These are phyloP conservation scores for Orthonychiurus folsomi DNA, from an alignment of 2,888 invertebrate species.

Conservation along the genomic window DNA sequence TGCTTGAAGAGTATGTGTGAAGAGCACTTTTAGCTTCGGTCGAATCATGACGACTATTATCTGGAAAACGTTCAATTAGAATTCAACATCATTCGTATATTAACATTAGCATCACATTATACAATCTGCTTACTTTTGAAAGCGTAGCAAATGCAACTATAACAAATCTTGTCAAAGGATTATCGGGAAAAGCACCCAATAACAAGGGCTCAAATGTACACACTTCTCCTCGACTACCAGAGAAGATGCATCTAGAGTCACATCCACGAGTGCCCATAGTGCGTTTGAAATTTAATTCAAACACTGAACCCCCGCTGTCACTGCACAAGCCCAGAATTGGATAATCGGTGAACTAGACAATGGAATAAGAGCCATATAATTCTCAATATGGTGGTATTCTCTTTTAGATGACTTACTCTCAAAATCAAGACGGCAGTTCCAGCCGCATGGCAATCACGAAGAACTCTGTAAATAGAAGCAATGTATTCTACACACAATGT, in stretches of 20 bases:
- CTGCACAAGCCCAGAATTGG: constrained; percentile 68
- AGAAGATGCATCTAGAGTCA: constrained; percentile 87
- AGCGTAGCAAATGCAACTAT: constrained; percentile 88
- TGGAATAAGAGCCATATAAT: constrained; percentile 33
- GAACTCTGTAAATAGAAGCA: constrained; percentile 47
- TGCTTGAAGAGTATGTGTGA: constrained; percentile 62
- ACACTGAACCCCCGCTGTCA: constrained; percentile 92
- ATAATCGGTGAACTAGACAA: constrained; percentile 58
- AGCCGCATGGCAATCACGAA: constrained; percentile 72
- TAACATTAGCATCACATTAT: background rate
- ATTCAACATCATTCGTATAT: background rate
- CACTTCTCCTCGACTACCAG: constrained; percentile 93
- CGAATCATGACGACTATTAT: constrained; percentile 68
- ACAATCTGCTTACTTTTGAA: constrained; percentile 62
- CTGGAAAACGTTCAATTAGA: constrained; percentile 44
- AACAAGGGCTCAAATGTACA: constrained; percentile 62
- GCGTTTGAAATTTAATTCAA: constrained; percentile 80
- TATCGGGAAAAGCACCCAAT: constrained; percentile 50
- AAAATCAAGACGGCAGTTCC: constrained; percentile 72
- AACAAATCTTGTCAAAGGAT: constrained; percentile 63
- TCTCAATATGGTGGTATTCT: background rate
- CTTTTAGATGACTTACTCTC: constrained; percentile 45
- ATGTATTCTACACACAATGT: too few species aligned
- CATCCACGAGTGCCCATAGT: constrained; percentile 79
- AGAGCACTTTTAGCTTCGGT: constrained; percentile 66